Evolutionary conservation across 2,797 vertebrate genomes (phyloP).

Genomic region (Diceros bicornis): DNA sequence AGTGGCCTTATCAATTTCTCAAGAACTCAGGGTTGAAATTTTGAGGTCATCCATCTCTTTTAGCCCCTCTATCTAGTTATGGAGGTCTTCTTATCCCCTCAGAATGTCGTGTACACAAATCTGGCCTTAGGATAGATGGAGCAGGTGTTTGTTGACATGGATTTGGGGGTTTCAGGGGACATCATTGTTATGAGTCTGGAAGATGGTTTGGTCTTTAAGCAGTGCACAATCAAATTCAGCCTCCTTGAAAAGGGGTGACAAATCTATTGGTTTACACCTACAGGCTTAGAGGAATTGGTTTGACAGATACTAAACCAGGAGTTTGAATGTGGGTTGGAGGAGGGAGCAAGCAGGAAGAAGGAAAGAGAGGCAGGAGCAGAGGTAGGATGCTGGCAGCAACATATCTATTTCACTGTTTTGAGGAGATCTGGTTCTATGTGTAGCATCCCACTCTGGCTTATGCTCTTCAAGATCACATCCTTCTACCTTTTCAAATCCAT

Average conservation of each 20-base stretch:
- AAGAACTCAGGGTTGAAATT: slow-evolving; percentile 44
- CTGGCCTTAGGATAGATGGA: not conserved
- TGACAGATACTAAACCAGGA: slow-evolving; percentile 10
- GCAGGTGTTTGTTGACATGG: not conserved
- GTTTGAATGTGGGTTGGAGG: slow-evolving; percentile 18
- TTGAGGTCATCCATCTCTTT: slow-evolving; percentile 51
- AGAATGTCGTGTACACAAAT: not conserved
- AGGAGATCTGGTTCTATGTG: slow-evolving; percentile 9
- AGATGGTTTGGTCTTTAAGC: slow-evolving; percentile 42
- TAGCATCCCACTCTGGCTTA: not conserved
- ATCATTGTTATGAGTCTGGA: not conserved
- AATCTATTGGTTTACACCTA: slow-evolving; percentile 22
- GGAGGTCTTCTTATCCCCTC: not conserved
- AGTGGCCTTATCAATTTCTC: slow-evolving; percentile 27
- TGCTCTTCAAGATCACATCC: not conserved
- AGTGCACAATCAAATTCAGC: not conserved
- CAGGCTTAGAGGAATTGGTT: slow-evolving; percentile 50
- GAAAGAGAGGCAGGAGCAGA: slow-evolving; percentile 22
- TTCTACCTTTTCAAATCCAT: not conserved
- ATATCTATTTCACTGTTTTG: slow-evolving; percentile 2
- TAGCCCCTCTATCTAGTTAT: slow-evolving; percentile 30
- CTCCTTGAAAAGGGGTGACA: not conserved
- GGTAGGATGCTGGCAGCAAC: not conserved
- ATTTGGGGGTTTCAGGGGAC: slow-evolving; percentile 4
- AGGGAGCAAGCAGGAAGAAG: not conserved